Evolutionary conservation across 1,140 invertebrate species (phyloP), one percentile per base, ranked within the genome.

Genomic region (Vanessa tameamea): DNA sequence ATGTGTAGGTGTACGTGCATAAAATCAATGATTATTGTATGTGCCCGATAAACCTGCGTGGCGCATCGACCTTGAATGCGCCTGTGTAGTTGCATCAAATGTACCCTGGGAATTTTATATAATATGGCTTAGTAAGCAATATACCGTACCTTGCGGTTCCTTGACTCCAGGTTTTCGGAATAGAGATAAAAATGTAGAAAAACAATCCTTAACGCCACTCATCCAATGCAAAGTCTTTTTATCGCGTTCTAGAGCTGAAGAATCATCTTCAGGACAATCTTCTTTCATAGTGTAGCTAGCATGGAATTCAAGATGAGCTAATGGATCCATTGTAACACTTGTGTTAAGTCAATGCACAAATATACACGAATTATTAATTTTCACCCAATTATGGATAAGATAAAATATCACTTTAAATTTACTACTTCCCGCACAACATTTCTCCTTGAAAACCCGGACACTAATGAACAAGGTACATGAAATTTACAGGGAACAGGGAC

Each of bases 1-100:
- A 72, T 72, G 69, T 50, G 69, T 50, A 75, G 47, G 57, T 53
- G 50, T 53, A 53, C 15, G 15, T 53, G 50, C 50, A 57, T 57
- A 96, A 59, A 81, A 83, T 82, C 77, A 81, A 83, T 84, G 95
- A 96, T 79, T 95, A 96, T 96, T 96, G 51, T 69, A 23, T 57
- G 23, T 67, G 16, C 51, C 47, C 61, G 13, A 20, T n/a, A 37
- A 65, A 95, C 67, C 72, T 83, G 81, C 82, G 81, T 82, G 76
- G 84, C 79, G 81, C 80, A 84, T 78, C 78, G 81, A 79, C 82
- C 82, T 84, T 82, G 81, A 75, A 79, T 80, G 73, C 80, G 75
- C 72, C 75, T 72, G 63, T 77, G 68, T 66, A 69, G 68, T 37
- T 81, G 77, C 81, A 82, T 76, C 61, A 61, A 75, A 69, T 48